Base-by-base conservation (phyloP, 2,797 vertebrate genomes). In the Eremophila alpestris region DNA sequence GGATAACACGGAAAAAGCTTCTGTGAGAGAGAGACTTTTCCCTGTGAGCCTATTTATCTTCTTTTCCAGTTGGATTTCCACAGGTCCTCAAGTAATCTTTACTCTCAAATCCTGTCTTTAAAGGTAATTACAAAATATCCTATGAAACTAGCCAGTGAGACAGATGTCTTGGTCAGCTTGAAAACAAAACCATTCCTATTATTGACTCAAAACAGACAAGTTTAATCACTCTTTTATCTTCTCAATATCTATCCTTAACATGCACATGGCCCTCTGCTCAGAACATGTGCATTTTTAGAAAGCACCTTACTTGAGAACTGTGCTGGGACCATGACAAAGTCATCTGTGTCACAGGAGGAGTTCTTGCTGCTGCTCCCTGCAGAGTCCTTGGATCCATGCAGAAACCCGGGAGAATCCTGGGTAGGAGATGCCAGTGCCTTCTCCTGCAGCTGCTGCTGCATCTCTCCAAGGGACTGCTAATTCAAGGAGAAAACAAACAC, bases 241-340 rank as follows among this genome's bases (percentile, higher is more conserved):
- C 48, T 59, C 22, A 60, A 3, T 34, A 49, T 56, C 19, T 15
- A 5, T 19, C 26, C 32, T 85, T 34, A 74, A 43, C 23, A 64
- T 5, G 10, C 67, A 70, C 58, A 70, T 2, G 29, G 21, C 38
- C 5, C 71, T 51, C 34, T 67, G 43, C 70, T 87, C 36, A 64
- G 5, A 83, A 40, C 2, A 1, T 5, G 23, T 38, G 34, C 41
- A 7, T 43, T 81, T 36, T 69, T n/a, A 70, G 46, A 65, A 74
- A 54, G 13, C 75, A 49, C 45, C 97, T 97, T 98, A 99, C 99
- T 98, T 97, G 98, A 98, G 96, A 98, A 98, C 97, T 98, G 98
- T 24, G 98, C 98, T 2, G 99, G 98, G 84, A 99, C 98, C 98
- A 99, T 98, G 75, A 99, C 99, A 4, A 99, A 99, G 93, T 99